Evolutionary conservation across 2,113 vertebrate species (phyloP).

Genomic region (Scalopus aquaticus): DNA sequence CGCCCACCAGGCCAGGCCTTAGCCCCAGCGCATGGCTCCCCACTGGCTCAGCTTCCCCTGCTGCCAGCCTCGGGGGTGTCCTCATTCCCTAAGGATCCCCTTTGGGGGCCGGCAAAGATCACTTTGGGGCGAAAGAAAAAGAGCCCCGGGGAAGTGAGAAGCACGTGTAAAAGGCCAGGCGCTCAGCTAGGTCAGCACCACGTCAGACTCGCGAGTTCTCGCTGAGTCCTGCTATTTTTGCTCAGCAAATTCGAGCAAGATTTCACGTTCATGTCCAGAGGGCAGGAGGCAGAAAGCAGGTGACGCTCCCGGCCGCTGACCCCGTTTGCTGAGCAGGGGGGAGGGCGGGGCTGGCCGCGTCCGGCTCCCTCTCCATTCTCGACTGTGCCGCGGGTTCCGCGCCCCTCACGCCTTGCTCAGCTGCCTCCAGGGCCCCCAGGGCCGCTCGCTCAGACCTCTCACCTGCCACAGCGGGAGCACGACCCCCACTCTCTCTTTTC

Average conservation of each 20-base stretch:
- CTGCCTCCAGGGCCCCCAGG: too few relatives aligned
- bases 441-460: background rate
- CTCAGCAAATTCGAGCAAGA: background rate
- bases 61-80: too few relatives aligned
- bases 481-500: background rate
- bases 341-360: too few relatives aligned
- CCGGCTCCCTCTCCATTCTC: background rate
- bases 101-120: background rate
- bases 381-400: too few relatives aligned
- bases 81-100: background rate
- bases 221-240: background rate
- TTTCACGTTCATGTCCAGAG: background rate
- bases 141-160: background rate
- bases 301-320: background rate
- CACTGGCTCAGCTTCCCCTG: background rate
- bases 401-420: too few relatives aligned
- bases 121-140: too few relatives aligned
- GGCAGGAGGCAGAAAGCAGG: background rate
- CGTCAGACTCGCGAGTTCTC: conserved; percentile 8
- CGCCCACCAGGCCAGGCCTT: background rate
- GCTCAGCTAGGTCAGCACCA: background rate
- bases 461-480: rapidly evolving
- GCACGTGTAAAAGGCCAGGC: too few relatives aligned
- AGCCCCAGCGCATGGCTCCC: too few relatives aligned
- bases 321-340: background rate